phyloP scores from a whole-genome alignment of 1,140 invertebrate genomes.

The Calliphora vicina region DNA sequence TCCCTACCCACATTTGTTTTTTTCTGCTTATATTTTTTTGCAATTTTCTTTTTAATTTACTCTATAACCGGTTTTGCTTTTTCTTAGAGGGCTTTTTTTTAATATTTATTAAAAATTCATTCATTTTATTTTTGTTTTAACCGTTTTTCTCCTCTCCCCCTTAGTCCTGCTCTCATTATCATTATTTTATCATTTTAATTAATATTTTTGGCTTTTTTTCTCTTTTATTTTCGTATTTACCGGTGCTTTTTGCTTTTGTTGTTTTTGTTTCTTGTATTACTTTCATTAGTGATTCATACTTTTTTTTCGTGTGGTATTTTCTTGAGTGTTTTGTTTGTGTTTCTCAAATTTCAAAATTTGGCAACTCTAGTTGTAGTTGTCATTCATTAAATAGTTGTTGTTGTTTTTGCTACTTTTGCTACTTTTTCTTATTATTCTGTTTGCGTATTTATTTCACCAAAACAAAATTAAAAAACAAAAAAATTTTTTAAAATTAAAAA shows the following conservation, averaged over 20 bases:
- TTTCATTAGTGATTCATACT: conserved; percentile 18
- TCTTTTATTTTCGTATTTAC: conserved; percentile 8
- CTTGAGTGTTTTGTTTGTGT: no score
- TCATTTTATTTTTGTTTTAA: neutral
- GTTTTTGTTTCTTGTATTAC: neutral
- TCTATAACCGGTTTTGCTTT: neutral
- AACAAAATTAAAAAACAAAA: no score
- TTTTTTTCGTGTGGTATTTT: neutral
- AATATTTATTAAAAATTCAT: neutral
- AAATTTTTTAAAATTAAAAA: no score
- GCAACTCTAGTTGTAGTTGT: neutral
- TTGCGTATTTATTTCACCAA: neutral
- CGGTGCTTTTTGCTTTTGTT: neutral
- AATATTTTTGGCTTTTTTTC: neutral
- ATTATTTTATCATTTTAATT: neutral
- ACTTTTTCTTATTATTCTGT: neutral
- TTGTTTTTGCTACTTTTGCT: no score
- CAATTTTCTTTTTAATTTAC: neutral
- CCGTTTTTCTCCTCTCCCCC: neutral
- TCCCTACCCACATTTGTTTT: neutral
- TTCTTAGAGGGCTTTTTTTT: neutral
- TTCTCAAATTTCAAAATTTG: neutral
- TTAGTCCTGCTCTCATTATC: neutral
- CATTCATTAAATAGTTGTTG: neutral
- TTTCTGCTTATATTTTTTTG: neutral